phyloP scores from a whole-genome alignment of 2,888 invertebrate species.

The Choreutis nemorana region DNA sequence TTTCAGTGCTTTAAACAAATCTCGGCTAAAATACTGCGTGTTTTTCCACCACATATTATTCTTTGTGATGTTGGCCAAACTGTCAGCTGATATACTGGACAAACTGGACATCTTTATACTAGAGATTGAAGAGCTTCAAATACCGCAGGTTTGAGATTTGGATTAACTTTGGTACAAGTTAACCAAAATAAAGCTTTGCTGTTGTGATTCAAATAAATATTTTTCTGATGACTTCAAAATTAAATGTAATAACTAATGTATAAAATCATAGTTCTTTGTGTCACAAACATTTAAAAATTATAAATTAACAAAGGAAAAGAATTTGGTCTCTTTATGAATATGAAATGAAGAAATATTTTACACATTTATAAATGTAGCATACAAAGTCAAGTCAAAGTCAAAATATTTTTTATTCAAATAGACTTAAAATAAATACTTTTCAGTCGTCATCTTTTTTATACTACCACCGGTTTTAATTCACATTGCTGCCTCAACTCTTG shows the following conservation, averaged over 20 bases:
- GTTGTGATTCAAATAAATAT: not conserved
- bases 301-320: no score
- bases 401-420: no score
- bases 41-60: slow-evolving; percentile 92
- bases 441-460: no score
- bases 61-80: slow-evolving; percentile 89
- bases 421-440: no score
- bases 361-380: no score
- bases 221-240: not conserved
- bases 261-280: no score
- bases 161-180: not conserved
- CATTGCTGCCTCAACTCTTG: no score
- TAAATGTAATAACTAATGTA: not conserved
- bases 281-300: no score
- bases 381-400: no score
- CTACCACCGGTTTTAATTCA: no score
- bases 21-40: slow-evolving; percentile 92
- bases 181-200: not conserved
- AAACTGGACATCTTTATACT: slow-evolving; percentile 92
- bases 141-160: slow-evolving; percentile 71
- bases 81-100: slow-evolving; percentile 91
- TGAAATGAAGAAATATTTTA: no score
- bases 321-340: no score
- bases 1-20: slow-evolving; percentile 93
- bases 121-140: slow-evolving; percentile 91